phyloP scores from a whole-genome alignment of 1,140 invertebrate species.

The Lepidurus arcticus region DNA sequence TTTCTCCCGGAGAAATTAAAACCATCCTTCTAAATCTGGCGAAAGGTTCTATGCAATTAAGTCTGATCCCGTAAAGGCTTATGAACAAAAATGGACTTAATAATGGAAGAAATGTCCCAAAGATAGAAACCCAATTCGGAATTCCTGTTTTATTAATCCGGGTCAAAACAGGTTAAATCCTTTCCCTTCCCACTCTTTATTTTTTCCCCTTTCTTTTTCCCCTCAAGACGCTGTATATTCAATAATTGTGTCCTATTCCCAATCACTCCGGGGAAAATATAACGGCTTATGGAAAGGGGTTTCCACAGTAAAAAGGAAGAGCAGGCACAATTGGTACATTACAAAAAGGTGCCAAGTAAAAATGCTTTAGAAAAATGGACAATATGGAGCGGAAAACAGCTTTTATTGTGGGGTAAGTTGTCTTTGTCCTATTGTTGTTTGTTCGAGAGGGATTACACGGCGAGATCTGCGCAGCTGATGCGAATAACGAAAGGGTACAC shows the following conservation, averaged over 20 bases:
- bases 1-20: too few relatives aligned
- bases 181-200: not conserved
- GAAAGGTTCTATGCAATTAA: too few relatives aligned
- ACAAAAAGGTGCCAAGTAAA: not conserved
- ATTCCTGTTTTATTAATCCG: not conserved
- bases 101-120: too few relatives aligned
- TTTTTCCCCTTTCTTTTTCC: not conserved
- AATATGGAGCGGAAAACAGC: slow-evolving; percentile 9
- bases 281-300: too few relatives aligned
- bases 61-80: too few relatives aligned
- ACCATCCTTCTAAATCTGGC: too few relatives aligned
- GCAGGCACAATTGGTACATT: not conserved
- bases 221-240: not conserved
- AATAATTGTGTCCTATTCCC: too few relatives aligned
- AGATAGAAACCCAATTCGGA: not conserved
- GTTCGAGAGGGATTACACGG: not conserved
- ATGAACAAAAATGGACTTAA: too few relatives aligned
- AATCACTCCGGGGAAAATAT: too few relatives aligned
- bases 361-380: slow-evolving; percentile 13
- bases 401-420: not conserved
- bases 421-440: not conserved
- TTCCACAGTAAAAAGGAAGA: not conserved
- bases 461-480: not conserved
- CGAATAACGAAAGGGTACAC: not conserved
- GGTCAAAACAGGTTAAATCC: not conserved